Evolutionary conservation across 2,113 vertebrate species (phyloP), one percentile per base, ranked within the genome.

Genomic region (Fregetta grallaria): DNA sequence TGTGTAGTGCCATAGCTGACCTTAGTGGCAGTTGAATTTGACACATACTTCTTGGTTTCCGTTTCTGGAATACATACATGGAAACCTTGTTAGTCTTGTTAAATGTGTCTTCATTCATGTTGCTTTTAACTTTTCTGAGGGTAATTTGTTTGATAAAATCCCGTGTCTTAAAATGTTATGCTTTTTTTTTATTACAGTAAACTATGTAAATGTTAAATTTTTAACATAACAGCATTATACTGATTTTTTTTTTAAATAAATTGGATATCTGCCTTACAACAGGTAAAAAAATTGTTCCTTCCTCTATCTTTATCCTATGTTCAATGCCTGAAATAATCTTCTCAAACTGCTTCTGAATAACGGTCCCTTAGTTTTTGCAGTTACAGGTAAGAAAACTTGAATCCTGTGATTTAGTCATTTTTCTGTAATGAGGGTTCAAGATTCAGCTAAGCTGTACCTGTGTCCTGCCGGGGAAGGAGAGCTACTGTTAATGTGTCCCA

Each of bases 401-500:
- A 77, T 78, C 18, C 17, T 52, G 21, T 67, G 59, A n/a, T 38
- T 47, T 56, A 34, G 26, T 36, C 1, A 5, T 85, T 78, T 62
- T 71, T 30, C 52, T 87, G 14, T 38, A 30, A 50, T 25, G 29
- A 63, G 17, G 38, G 10, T 62, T 88, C 40, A 66, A 13, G 12
- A 21, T 62, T 7, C 5, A 50, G 10, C 27, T 86, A n/a, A 71
- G n/a, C 16, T 45, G 15, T 66, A 22, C 5, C 18, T 40, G 9
- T 49, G 38, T 65, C 44, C 9, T 83, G 4, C 11, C 19, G 36
- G 19, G 7, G 13, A 74, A 59, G 55, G 10, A 73, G 29, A 9
- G 6, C n/a, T 70, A 0, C 67, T 72, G 14, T 11, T 47, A 50
- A 11, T 38, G 8, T 21, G 22, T 55, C 22, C 13, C 2, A 1